These are phyloP conservation scores for Lampris megalopsis DNA, from an alignment of 2,113 vertebrate genomes.

Conservation along the genomic window DNA sequence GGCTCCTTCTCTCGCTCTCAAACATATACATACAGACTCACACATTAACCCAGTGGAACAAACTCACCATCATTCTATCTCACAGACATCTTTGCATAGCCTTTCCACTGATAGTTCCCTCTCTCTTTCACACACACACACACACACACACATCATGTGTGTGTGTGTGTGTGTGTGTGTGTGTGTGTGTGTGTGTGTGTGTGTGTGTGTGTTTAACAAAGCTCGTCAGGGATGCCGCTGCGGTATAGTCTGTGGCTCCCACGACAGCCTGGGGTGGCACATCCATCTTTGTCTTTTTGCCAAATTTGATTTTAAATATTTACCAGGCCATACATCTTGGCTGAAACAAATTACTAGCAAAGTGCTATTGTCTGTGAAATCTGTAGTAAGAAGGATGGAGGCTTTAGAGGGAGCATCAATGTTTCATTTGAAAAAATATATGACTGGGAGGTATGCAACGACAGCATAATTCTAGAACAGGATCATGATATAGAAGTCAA, in stretches of 20 bases:
- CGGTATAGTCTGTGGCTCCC: constrained; percentile 74
- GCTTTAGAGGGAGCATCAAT: constrained; percentile 98
- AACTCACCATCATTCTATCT: too few relatives aligned
- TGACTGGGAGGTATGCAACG: constrained; percentile 85
- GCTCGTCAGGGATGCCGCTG: constrained; percentile 58
- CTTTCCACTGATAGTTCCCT: not conserved
- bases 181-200: constrained; percentile 11
- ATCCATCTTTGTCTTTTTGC: constrained; percentile 99
- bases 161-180: constrained; percentile 23
- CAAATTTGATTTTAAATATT: constrained; percentile 99
- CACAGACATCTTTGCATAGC: not conserved
- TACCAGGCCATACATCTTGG: constrained; percentile 98
- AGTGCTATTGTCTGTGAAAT: constrained; percentile 97
- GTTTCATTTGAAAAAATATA: constrained; percentile 99
- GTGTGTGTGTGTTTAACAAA: constrained; percentile 15
- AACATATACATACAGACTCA: constrained; percentile 2
- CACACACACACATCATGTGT: not conserved
- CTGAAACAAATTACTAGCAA: constrained; percentile 97
- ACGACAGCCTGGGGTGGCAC: constrained; percentile 84
- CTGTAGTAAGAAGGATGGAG: constrained; percentile 94
- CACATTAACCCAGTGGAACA: not conserved
- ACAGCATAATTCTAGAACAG: constrained; percentile 78
- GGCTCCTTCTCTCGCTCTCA: not conserved
- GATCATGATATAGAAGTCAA: constrained; percentile 64
- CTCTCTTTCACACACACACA: not conserved